Evolutionary conservation across 2,797 vertebrate species (phyloP).

Genomic region (Hapalemur alaotrensis): DNA sequence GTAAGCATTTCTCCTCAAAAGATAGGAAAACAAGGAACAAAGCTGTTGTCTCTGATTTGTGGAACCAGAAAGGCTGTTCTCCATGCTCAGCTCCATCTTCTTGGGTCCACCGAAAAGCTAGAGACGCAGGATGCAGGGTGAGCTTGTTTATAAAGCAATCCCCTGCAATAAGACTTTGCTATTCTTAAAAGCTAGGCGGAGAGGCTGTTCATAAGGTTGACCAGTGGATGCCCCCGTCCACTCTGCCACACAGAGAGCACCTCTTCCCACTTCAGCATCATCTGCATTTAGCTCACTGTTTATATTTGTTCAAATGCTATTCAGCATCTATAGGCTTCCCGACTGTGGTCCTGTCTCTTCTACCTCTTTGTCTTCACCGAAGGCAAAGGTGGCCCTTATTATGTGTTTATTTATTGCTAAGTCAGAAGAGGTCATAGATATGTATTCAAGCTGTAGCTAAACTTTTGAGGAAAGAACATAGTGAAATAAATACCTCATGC

Average conservation of each 20-base stretch:
- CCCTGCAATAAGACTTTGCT: background rate
- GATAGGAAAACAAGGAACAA: constrained; percentile 4
- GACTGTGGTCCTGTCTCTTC: background rate
- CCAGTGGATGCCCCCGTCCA: background rate
- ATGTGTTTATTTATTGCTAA: background rate
- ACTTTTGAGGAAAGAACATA: background rate
- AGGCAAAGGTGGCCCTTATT: background rate
- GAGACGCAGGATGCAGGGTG: background rate
- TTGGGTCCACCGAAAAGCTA: background rate
- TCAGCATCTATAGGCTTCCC: background rate
- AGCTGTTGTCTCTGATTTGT: background rate
- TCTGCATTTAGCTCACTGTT: background rate
- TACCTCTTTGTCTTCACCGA: background rate
- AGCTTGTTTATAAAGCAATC: background rate
- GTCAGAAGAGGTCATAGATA: background rate
- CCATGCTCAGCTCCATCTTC: background rate
- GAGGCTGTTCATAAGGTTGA: background rate
- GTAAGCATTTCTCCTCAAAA: background rate
- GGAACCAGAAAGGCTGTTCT: background rate
- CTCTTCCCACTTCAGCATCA: background rate
- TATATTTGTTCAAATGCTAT: background rate
- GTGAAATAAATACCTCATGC: background rate
- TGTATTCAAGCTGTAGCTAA: background rate
- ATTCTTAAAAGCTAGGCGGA: background rate
- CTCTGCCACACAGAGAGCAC: background rate